A percentile compares a stretch with the other conserved stretches of the same genome.
Conservation (phyloP, 2,888 invertebrate genomes). For the Neoitamus cyanurus region DNA sequence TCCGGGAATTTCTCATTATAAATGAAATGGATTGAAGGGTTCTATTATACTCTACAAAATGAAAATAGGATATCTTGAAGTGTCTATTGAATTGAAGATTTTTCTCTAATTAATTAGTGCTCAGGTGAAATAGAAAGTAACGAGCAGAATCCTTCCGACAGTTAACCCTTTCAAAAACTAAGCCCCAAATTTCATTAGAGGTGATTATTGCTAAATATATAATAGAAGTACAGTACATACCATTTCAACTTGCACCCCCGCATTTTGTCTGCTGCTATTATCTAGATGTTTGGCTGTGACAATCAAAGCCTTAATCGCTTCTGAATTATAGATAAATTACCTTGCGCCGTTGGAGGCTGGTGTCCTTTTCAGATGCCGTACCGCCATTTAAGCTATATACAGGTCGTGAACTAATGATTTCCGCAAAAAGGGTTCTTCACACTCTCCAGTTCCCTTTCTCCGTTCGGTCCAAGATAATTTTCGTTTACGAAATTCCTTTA, state of each 20-base stretch:
- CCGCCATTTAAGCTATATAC: not conserved
- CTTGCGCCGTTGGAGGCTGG: not conserved
- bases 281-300: not conserved
- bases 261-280: not conserved
- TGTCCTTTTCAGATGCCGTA: not conserved
- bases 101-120: not conserved
- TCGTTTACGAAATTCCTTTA: slow-evolving; percentile 11
- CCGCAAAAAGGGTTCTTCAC: not conserved
- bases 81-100: not conserved
- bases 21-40: no score
- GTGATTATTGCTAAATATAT: not conserved
- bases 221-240: not conserved
- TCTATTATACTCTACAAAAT: not conserved
- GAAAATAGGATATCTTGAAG: not conserved
- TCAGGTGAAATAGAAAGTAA: not conserved
- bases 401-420: not conserved
- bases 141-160: not conserved
- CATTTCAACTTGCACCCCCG: not conserved
- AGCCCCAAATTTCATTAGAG: not conserved
- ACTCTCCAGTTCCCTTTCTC: not conserved
- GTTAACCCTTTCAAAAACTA: not conserved
- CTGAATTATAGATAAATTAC: slow-evolving; percentile 18
- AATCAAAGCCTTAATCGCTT: not conserved
- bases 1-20: no score
- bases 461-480: not conserved